These are phyloP conservation scores for Drosophila gaucha DNA, from an alignment of 2,888 invertebrate species.

Conservation along the genomic window DNA sequence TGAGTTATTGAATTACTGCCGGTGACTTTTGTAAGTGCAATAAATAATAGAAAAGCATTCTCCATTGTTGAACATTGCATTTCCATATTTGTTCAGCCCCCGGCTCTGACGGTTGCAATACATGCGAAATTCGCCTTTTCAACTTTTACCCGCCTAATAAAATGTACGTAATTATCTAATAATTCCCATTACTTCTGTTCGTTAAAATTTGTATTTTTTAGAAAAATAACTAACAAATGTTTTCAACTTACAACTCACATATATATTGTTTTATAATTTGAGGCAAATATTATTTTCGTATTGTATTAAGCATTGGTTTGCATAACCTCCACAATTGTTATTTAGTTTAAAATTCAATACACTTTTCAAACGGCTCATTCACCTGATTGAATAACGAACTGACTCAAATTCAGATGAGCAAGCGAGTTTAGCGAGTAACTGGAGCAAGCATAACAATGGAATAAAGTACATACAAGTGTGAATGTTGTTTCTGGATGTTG, in stretches of 20 bases:
- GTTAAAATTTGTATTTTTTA: not conserved
- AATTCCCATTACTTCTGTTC: conserved; percentile 8
- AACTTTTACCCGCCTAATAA: conserved; percentile 36
- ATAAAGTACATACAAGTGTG: not conserved
- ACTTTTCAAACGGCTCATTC: conserved; percentile 8
- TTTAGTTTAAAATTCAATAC: conserved; percentile 3
- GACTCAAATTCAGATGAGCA: conserved; percentile 11
- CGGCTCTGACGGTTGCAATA: not conserved
- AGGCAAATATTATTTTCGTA: not conserved
- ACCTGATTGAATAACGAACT: conserved; percentile 4
- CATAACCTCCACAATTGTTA: conserved; percentile 3
- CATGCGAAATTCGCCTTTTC: conserved; percentile 42
- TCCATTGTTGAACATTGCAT: conserved; percentile 66
- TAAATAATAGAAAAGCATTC: conserved; percentile 71
- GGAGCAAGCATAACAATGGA: not conserved
- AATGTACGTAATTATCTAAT: conserved; percentile 31
- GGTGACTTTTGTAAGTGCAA: conserved; percentile 53
- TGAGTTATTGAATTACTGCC: conserved; percentile 66
- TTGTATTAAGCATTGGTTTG: conserved; percentile 1
- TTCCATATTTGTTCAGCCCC: conserved; percentile 58
- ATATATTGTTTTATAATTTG: not conserved
- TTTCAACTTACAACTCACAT: not conserved
- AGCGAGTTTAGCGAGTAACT: conserved; percentile 6
- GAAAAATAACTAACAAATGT: not conserved
- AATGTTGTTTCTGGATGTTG: not conserved